Evolutionary conservation across 30 jellyfish, hydroid and myxozoan species (phyloP).

Genomic region (Hydractinia echinata): DNA sequence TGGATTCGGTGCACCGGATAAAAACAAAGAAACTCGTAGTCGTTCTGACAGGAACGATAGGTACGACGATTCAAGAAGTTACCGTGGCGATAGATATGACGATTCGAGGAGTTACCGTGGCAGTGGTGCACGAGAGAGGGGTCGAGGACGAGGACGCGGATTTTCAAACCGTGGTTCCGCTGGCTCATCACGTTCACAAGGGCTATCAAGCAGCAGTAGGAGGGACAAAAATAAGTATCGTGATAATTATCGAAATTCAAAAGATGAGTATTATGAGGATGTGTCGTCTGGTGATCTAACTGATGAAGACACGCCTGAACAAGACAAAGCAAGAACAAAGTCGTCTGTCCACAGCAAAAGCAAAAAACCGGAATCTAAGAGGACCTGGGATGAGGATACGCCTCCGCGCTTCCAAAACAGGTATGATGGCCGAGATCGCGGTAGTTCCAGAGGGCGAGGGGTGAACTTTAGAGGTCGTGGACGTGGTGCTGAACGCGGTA

Average conservation of each 20-base stretch:
- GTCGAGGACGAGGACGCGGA: conserved; percentile 10
- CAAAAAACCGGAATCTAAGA: not conserved
- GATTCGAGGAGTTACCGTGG: not conserved
- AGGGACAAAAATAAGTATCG: no score
- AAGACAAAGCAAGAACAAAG: not conserved
- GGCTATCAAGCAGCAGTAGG: no score
- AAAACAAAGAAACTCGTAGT: no score
- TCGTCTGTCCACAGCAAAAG: not conserved
- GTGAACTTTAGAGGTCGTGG: not conserved
- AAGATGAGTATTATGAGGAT: conserved; percentile 2
- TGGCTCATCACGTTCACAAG: not conserved
- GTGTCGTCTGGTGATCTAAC: conserved; percentile 2
- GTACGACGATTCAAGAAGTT: not conserved
- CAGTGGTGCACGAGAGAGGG: not conserved
- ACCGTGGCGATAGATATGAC: not conserved
- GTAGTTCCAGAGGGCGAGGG: conserved; percentile 13
- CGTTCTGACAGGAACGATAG: not conserved
- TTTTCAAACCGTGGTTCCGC: not conserved
- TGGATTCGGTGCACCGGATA: no score
- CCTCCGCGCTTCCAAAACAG: conserved; percentile 27
- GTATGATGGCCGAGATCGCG: not conserved
- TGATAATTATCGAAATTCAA: no score
- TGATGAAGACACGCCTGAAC: not conserved
- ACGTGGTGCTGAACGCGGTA: conserved; percentile 27
- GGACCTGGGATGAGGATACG: conserved; percentile 15